Conservation (phyloP, 2,888 invertebrate species). For the Coleophora flavipennella region DNA sequence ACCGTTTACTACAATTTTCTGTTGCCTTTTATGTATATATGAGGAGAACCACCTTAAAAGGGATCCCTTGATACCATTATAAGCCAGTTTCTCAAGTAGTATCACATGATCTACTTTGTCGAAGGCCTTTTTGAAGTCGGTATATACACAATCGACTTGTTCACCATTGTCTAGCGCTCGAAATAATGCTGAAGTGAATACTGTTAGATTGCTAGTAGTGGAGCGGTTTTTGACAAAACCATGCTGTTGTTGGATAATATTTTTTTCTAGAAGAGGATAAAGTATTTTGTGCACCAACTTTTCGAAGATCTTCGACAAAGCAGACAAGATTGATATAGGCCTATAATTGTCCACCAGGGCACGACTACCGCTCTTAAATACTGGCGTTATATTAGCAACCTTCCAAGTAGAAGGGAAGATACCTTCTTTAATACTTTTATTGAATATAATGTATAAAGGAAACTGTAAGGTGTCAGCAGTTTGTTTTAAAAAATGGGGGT, state of each 20-base stretch:
- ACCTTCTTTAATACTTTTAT: not conserved
- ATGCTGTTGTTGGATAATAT: not conserved
- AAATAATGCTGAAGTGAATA: not conserved
- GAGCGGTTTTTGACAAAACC: not conserved
- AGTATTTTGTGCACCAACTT: not conserved
- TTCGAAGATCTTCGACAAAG: not conserved
- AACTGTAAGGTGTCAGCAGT: not conserved
- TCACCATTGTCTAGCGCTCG: not conserved
- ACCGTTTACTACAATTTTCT: not conserved
- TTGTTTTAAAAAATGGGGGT: not conserved
- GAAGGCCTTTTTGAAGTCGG: not conserved
- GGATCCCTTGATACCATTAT: not conserved
- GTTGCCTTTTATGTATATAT: not conserved
- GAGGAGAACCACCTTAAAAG: not conserved
- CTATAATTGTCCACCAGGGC: not conserved
- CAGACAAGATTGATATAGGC: constrained; percentile 1
- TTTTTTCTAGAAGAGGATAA: not conserved
- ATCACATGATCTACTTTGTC: too few relatives aligned
- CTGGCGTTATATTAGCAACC: not conserved
- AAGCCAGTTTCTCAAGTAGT: too few relatives aligned
- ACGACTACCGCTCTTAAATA: not conserved
- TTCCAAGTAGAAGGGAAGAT: constrained; percentile 1
- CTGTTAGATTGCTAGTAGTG: not conserved
- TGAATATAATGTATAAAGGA: not conserved
- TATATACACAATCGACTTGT: not conserved